phyloP scores from a whole-genome alignment of 2,113 vertebrate species.

The Octodon degus region DNA sequence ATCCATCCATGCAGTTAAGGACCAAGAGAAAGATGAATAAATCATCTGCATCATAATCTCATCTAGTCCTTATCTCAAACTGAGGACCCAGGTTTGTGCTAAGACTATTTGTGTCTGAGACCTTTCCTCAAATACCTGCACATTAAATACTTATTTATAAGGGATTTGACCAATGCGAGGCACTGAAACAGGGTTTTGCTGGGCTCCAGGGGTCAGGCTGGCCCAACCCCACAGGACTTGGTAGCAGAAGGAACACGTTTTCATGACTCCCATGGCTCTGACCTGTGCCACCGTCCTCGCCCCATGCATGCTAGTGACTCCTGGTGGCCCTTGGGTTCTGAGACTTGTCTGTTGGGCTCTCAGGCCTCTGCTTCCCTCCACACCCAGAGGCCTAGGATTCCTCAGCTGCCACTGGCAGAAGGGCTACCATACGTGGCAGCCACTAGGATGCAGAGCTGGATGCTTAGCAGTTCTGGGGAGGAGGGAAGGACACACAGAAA shows the following conservation, averaged over 20 bases:
- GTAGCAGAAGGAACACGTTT: neutral
- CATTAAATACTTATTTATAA: neutral
- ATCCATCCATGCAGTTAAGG: neutral
- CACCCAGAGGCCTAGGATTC: too few species aligned
- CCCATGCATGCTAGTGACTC: too few species aligned
- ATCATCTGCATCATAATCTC: neutral
- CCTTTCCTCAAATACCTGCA: neutral
- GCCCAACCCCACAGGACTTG: neutral
- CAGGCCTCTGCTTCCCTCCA: neutral
- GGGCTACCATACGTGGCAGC: neutral
- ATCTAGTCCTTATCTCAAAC: neutral
- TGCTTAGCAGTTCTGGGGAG: fast-evolving
- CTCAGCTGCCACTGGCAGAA: neutral
- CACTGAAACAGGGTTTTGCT: too few species aligned
- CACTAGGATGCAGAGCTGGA: too few species aligned
- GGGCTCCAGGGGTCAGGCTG: fast-evolving
- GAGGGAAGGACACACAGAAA: neutral
- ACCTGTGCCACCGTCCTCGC: neutral
- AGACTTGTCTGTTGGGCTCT: too few species aligned
- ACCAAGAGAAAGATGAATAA: neutral
- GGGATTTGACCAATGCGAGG: neutral
- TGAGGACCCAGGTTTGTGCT: too few species aligned
- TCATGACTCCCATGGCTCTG: neutral
- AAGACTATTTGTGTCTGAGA: neutral
- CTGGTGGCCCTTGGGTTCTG: neutral